Evolutionary conservation across 2,888 invertebrate genomes (phyloP), one percentile per base, ranked within the genome.

Genomic region (Amblyjoppa proteus): DNA sequence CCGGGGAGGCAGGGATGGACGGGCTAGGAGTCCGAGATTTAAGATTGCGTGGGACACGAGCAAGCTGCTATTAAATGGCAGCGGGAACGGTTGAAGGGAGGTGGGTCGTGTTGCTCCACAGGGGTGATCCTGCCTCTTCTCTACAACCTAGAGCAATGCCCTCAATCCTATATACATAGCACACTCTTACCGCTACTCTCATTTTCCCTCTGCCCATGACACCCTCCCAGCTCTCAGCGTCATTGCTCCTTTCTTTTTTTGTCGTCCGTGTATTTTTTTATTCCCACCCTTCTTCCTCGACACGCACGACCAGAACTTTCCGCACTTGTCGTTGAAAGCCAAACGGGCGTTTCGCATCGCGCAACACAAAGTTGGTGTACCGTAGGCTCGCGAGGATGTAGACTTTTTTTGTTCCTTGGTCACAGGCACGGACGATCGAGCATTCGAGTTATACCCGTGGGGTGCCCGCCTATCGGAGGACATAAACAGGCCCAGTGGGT

Each of bases 31-130:
- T 49, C 81, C 38, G 84, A 87, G 87, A 88, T 88, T 88, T 79
- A 83, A 87, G 87, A 87, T 87, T 80, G 85, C 82, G 84, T 88
- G 88, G 87, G 88, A 87, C 85, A 82, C 77, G 85, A 84, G 83
- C 88, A 87, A 85, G 85, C 87, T 88, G 88, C 87, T 77, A 85
- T 88, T 83, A 87, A 88, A 85, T 83, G 86, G 81, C 81, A 84
- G 71, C 74, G 80, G 58, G 70, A 56, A 53, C 77, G 71, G 38
- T 80, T 41, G 73, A 81, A 75, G 74, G 77, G 83, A 45, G 49
- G 66, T 74, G 85, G 73, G 81, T 77, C 68, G 77, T 81, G 70
- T 77, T 58, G 80, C 77, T 74, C 34, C 70, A 61, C 71, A 51
- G 79, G 83, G 80, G 77, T 78, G 74, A 82, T 77, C 73, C 83